Evolutionary conservation across 2,797 vertebrate genomes (phyloP), one percentile per base, ranked within the genome.

Genomic region (Gila robusta): DNA sequence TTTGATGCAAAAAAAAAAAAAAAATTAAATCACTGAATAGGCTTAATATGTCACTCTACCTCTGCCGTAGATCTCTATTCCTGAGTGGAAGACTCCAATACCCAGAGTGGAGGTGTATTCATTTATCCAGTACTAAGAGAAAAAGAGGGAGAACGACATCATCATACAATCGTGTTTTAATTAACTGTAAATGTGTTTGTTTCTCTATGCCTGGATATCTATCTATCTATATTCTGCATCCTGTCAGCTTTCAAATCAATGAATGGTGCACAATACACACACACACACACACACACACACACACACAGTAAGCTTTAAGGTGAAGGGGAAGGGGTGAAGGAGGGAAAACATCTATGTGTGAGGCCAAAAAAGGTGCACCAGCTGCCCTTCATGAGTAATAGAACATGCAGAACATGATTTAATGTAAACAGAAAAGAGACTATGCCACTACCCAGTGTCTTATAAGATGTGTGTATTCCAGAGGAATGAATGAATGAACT

Each of bases 11-110:
- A 10, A 52, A 41, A 41, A 56, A 82, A 39, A 39, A 72, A 39
- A 6, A 32, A 0, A 47, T 4, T 0, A 39, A 37, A 64, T n/a
- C 3, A 67, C n/a, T 28, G 4, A 37, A 54, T 28, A 54, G 17
- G 6, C 1, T 66, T 44, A 52, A 16, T 26, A 28, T 23, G 49
- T 76, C 28, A 69, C 39, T 5, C 6, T 94, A 98, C 98, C 98
- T 98, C 97, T 93, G 91, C 98, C 97, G 79, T 98, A 98, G 92
- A 98, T 96, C 95, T 98, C 96, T 39, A 98, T 98, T 94, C 97
- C 98, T 92, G 98, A 98, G 94, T 98, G 98, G 94, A 98, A 98
- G 92, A 98, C 97, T 91, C 98, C 98, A 90, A 98, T 98, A 49
- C 98, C 98, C 95, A 98, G 94, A 90, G 96, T 98, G 91, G 97